Conservation (phyloP, 2,797 vertebrate species). For the Mastacembelus armatus region DNA sequence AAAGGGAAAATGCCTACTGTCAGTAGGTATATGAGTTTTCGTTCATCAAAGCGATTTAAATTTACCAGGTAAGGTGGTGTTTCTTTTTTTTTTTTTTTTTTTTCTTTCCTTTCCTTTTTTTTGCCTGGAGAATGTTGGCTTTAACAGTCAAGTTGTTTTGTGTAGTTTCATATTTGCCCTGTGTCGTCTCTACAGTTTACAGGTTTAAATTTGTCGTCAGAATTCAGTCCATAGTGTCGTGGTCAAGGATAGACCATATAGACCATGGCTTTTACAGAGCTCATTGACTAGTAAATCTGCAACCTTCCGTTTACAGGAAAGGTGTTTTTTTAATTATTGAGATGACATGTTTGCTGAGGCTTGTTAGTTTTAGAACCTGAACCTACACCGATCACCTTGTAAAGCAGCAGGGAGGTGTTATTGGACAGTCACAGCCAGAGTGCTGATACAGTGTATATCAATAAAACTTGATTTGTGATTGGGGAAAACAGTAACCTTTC, state of each 20-base stretch:
- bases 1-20: slow-evolving; percentile 77
- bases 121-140: not conserved
- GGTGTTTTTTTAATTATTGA: not conserved
- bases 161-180: not conserved
- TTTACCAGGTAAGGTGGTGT: slow-evolving; percentile 71
- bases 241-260: slow-evolving; percentile 18
- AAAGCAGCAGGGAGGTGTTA: slow-evolving; percentile 16
- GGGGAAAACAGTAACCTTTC: not conserved
- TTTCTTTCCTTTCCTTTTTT: not conserved
- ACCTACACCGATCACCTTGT: not conserved
- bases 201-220: not conserved
- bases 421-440: not conserved
- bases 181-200: not conserved
- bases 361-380: not conserved
- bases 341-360: not conserved
- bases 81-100: not conserved
- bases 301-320: slow-evolving; percentile 3
- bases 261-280: not conserved
- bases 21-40: slow-evolving; percentile 81
- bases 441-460: not conserved
- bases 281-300: not conserved
- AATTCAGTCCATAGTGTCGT: not conserved
- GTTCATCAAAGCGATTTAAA: slow-evolving; percentile 75
- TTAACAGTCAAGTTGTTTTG: not conserved
- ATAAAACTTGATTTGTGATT: slow-evolving; percentile 26